Evolutionary conservation across 2,888 invertebrate genomes (phyloP).

Genomic region (Lamproptera curius): DNA sequence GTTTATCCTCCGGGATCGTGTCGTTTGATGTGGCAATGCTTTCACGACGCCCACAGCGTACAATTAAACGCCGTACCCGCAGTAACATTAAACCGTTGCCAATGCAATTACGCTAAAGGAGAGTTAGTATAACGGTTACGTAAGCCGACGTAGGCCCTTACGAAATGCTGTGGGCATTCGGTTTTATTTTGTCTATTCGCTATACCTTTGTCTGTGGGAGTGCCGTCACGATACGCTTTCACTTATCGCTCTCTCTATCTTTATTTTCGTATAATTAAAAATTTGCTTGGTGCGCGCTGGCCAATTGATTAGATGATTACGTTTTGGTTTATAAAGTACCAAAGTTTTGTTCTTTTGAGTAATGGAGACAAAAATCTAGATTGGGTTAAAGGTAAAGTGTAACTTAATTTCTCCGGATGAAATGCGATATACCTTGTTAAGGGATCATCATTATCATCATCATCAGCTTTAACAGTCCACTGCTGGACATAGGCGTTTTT

Average conservation of each 20-base stretch:
- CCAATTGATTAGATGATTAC: constrained; percentile 1
- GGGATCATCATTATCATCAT: too few species aligned
- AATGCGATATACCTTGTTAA: too few species aligned
- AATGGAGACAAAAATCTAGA: too few species aligned
- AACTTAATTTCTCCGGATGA: too few species aligned
- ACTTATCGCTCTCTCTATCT: constrained; percentile 31
- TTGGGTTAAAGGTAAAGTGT: too few species aligned
- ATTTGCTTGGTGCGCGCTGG: constrained; percentile 6
- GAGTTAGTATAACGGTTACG: constrained; percentile 18
- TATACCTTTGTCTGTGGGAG: constrained; percentile 9
- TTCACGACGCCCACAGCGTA: background rate
- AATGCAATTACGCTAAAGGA: constrained; percentile 13
- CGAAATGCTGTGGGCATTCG: constrained; percentile 18
- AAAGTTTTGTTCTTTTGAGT: too few species aligned
- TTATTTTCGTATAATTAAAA: constrained; percentile 25
- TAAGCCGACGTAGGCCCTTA: constrained; percentile 12
- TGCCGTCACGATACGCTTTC: constrained; percentile 15
- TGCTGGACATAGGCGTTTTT: too few species aligned
- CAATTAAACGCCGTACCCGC: background rate
- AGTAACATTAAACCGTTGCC: constrained; percentile 6
- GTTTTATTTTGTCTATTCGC: constrained; percentile 17
- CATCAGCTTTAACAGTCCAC: too few species aligned
- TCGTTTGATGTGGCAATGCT: too few species aligned
- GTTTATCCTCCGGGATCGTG: too few species aligned
- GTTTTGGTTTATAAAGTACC: background rate